Base-by-base conservation (phyloP, 2,113 vertebrate species). In the Pteropus alecto region DNA sequence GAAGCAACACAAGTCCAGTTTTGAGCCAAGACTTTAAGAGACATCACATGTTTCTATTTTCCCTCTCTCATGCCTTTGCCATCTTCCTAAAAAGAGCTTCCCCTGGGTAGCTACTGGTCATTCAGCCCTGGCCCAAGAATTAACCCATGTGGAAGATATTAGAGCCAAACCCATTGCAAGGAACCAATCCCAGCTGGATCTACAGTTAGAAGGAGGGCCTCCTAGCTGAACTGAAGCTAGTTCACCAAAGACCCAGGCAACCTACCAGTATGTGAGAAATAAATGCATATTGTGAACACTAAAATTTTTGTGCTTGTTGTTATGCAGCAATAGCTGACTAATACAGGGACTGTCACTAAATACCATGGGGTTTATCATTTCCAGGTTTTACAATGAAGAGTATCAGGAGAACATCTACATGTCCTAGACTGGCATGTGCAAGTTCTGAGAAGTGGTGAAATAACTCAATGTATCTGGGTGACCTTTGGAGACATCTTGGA, bases 121-220 rank as follows among this genome's bases (percentile, higher is more conserved):
- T 68, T 92, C 71, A 68, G 30, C 35, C 56, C 51, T 38, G 60
- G 61, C 46, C 91, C 82, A 87, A 91, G 91, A 90, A 91, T 87
- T 63, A 97, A 41, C 43, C 18, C 35, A 58, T 9, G 35, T 77
- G 6, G 41, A 71, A 94, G 65, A 84, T 41, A 83, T 21, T 41
- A 38, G 35, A 71, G 16, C 30, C 22, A 6, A 56, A 35, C 38
- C 7, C 67, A 33, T 21, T 90, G 33, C 28, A 73, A 87, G 43
- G 51, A 77, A 78, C 21, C 16, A 93, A 65, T 71, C 28, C 61
- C 35, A 77, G 58, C 54, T 90, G 38, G 38, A 74, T 38, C 51
- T 51, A 82, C 2, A 77, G 35, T 35, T 77, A 70, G 38, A 90
- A 90, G 38, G 18, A 74, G 18, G 43, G 46, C 22, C 61, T 87